Percentiles rank a stretch among this genome's conserved stretches.
Evolutionary conservation across 2,113 vertebrate species (phyloP).

Genomic region (Plectropomus leopardus): DNA sequence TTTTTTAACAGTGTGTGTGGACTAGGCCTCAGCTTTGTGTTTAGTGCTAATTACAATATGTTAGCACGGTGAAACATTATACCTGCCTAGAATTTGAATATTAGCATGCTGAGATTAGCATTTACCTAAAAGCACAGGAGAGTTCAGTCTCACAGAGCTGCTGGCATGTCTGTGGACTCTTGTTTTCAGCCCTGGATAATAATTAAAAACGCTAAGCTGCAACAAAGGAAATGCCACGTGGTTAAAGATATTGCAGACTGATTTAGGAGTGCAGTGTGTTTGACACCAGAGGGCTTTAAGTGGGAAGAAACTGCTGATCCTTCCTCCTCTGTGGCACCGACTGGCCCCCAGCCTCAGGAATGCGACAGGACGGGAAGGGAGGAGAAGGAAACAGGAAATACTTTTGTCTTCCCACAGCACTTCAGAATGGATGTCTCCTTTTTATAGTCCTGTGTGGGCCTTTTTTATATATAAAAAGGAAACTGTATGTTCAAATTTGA

Average conservation of each 20-base stretch:
- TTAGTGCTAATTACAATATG: too few species aligned
- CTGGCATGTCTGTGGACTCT: not conserved
- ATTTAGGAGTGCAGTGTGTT: conserved; percentile 48
- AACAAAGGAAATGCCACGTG: conserved; percentile 67
- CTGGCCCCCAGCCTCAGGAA: conserved; percentile 71
- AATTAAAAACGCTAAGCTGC: conserved; percentile 48
- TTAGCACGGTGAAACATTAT: not conserved
- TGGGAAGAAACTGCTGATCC: conserved; percentile 75
- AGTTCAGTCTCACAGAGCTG: conserved; percentile 11
- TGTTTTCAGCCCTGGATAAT: conserved; percentile 28
- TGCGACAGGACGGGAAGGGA: conserved; percentile 71
- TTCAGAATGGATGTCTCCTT: conserved; percentile 56
- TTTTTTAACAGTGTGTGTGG: too few species aligned
- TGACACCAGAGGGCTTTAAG: conserved; percentile 64
- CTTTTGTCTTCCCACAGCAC: conserved; percentile 69
- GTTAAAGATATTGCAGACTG: conserved; percentile 39
- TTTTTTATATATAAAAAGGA: conserved; percentile 59
- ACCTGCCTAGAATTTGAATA: not conserved
- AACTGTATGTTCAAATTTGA: conserved; percentile 46
- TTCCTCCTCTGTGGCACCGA: conserved; percentile 67
- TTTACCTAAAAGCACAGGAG: not conserved
- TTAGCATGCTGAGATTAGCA: not conserved
- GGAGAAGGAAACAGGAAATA: conserved; percentile 79
- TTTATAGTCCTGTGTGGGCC: conserved; percentile 47
- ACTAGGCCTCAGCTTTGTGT: not conserved